phyloP scores from a whole-genome alignment of 92 coral and sea anemone species.

The Porites cylindrica region DNA sequence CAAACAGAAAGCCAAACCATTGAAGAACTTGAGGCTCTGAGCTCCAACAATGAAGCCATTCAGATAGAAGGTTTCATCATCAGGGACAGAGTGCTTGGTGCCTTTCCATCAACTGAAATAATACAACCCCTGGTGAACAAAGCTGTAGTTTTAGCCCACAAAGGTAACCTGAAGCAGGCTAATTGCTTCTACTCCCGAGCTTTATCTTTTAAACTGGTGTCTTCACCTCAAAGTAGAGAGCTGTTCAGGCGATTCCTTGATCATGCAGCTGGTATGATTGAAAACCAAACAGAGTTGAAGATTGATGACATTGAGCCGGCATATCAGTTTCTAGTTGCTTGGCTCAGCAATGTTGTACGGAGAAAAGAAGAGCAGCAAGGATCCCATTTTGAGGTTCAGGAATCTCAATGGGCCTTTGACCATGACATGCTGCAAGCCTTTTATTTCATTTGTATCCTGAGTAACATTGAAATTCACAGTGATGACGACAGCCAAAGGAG shows the following conservation, averaged over 20 bases:
- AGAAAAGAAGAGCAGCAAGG: not conserved
- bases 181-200: constrained; percentile 26
- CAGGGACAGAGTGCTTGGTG: constrained; percentile 64
- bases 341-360: not conserved
- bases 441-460: constrained; percentile 55
- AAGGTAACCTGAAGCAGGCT: constrained; percentile 21
- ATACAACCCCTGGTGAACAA: constrained; percentile 32
- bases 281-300: not conserved
- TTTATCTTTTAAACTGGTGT: constrained; percentile 31
- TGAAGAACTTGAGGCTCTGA: constrained; percentile 46
- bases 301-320: constrained; percentile 26
- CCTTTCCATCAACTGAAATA: constrained; percentile 12
- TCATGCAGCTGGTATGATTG: constrained; percentile 35
- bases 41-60: constrained; percentile 40
- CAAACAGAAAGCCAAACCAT: constrained; percentile 51
- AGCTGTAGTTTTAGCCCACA: constrained; percentile 27
- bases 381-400: constrained; percentile 33
- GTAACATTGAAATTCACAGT: constrained; percentile 17
- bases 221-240: constrained; percentile 24
- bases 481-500: constrained; percentile 35
- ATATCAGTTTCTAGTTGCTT: constrained; percentile 13
- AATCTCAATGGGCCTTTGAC: constrained; percentile 47
- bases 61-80: constrained; percentile 58
- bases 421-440: constrained; percentile 46
- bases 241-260: constrained; percentile 24